A percentile compares a stretch with the other conserved stretches of the same genome.
phyloP scores from a whole-genome alignment of 1,140 invertebrate genomes.

The Cotesia vestalis region DNA sequence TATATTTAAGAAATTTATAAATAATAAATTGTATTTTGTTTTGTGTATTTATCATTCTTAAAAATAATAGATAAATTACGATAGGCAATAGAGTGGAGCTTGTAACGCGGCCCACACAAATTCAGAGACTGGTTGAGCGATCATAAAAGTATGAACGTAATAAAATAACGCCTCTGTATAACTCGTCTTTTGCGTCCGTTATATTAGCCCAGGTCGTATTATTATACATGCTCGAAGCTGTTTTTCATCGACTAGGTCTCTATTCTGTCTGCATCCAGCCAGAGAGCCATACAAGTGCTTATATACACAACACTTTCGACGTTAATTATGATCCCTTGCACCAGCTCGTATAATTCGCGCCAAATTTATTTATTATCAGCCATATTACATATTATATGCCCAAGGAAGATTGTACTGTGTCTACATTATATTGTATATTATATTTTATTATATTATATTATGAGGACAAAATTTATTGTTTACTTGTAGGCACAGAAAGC shows the following conservation, averaged over 20 bases:
- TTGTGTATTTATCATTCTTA: not conserved
- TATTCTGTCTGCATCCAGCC: not conserved
- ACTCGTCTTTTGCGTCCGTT: not conserved
- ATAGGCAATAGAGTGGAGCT: not conserved
- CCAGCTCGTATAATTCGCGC: too few relatives aligned
- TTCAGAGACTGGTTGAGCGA: conserved; percentile 19
- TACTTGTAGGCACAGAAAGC: not conserved
- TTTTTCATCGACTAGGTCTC: conserved; percentile 2
- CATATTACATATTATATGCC: too few relatives aligned
- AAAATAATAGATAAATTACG: not conserved
- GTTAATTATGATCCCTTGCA: too few relatives aligned
- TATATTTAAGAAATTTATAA: too few relatives aligned
- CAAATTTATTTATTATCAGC: too few relatives aligned
- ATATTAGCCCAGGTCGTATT: too few relatives aligned
- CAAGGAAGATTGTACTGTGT: too few relatives aligned
- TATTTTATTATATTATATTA: not conserved
- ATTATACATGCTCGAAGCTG: not conserved
- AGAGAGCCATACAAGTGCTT: too few relatives aligned
- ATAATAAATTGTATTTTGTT: too few relatives aligned
- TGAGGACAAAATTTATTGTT: not conserved
- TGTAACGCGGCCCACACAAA: not conserved
- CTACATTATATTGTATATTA: not conserved
- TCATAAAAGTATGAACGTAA: conserved; percentile 33
- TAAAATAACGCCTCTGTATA: conserved; percentile 33
- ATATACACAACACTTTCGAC: not conserved